Conservation (phyloP, 92 coral and sea anemone species). For the Scolanthus callimorphus region DNA sequence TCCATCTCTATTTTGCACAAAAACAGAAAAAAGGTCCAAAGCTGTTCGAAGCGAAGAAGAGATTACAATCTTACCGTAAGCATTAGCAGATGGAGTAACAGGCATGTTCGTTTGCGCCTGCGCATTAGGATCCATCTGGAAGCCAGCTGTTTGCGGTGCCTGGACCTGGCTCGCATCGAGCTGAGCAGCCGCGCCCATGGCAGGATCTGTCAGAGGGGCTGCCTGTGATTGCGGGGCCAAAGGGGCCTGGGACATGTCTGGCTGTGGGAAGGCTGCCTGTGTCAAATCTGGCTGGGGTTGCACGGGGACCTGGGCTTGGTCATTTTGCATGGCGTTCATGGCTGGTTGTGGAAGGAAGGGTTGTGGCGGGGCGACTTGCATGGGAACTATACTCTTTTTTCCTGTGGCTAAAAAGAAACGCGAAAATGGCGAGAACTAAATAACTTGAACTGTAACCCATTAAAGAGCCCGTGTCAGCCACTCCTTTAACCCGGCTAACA, state of each 20-base stretch:
- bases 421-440: too few relatives aligned
- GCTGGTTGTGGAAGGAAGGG: neutral
- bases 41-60: neutral
- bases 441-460: too few relatives aligned
- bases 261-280: constrained; percentile 38
- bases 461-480: too few relatives aligned
- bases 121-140: too few relatives aligned
- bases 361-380: constrained; percentile 6
- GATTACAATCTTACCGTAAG: neutral
- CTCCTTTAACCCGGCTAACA: constrained; percentile 90
- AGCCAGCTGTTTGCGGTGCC: constrained; percentile 8
- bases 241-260: constrained; percentile 32
- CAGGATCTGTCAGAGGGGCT: constrained; percentile 1
- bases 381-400: neutral
- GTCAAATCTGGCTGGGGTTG: constrained; percentile 26
- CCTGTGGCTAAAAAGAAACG: neutral
- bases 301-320: constrained; percentile 14
- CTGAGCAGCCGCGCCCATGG: neutral
- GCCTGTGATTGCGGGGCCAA: constrained; percentile 22
- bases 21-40: too few relatives aligned
- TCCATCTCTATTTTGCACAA: too few relatives aligned
- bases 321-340: neutral
- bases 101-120: constrained; percentile 2
- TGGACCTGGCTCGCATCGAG: constrained; percentile 4
- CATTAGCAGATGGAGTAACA: neutral